phyloP scores from a whole-genome alignment of 2,888 invertebrate genomes.

The Cantharis nigra region DNA sequence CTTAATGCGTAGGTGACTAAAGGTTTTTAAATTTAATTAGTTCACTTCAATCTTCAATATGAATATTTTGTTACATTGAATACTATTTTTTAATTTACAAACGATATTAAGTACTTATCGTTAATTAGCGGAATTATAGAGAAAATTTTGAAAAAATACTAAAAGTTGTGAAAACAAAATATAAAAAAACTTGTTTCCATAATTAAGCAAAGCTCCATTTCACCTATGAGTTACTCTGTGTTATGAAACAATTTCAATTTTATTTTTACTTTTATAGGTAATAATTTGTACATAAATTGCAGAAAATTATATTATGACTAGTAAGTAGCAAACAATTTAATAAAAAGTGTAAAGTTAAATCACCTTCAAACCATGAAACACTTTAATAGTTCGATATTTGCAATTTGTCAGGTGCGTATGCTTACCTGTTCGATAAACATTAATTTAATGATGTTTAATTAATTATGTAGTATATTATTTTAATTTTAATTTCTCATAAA shows the following conservation, averaged over 20 bases:
- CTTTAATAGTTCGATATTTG: background rate
- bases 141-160: background rate
- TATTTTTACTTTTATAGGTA: background rate
- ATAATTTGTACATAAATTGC: background rate
- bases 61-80: constrained; percentile 4
- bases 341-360: background rate
- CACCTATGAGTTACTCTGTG: background rate
- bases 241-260: background rate
- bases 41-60: constrained; percentile 20
- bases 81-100: background rate
- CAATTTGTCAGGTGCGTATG: background rate
- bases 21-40: constrained; percentile 26
- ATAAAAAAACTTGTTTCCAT: background rate
- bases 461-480: background rate
- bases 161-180: background rate
- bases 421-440: background rate
- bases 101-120: too few relatives aligned
- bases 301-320: background rate
- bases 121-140: background rate
- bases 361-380: background rate
- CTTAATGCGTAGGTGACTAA: constrained; percentile 33
- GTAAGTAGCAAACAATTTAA: background rate
- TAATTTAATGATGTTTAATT: background rate
- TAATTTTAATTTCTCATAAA: background rate
- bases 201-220: background rate